Evolutionary conservation across 2,888 invertebrate species (phyloP).

Genomic region (Tenthredo mesomela): DNA sequence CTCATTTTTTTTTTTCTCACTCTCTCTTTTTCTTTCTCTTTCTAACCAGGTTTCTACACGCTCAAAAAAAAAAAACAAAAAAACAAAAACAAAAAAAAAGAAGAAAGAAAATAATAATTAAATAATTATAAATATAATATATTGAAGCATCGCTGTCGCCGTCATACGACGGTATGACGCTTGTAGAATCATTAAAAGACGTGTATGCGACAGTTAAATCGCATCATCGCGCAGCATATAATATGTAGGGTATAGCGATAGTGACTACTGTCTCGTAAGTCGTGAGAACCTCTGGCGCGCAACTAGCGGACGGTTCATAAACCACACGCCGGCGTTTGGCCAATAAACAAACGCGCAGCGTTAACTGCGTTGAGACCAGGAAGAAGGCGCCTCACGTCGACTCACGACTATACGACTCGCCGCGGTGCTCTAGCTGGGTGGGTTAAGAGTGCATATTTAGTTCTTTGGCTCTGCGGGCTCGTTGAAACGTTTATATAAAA

Average conservation of each 20-base stretch:
- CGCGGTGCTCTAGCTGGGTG: slow-evolving; percentile 26
- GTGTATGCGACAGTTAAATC: background rate
- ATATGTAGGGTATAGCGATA: background rate
- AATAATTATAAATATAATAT: background rate
- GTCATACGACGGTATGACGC: slow-evolving; percentile 52
- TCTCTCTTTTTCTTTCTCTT: background rate
- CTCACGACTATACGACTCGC: no score
- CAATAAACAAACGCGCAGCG: slow-evolving; percentile 64
- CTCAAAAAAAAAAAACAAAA: background rate
- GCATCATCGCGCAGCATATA: background rate
- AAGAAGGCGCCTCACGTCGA: slow-evolving; percentile 42
- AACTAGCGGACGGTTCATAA: background rate
- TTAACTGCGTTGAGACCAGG: slow-evolving; percentile 11
- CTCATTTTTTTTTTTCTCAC: background rate
- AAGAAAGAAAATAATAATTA: no score
- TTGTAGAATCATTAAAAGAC: slow-evolving; percentile 15
- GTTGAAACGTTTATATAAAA: background rate
- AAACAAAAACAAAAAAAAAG: background rate
- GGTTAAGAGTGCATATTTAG: background rate
- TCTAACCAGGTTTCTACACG: background rate
- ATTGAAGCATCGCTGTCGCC: background rate
- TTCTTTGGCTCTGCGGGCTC: background rate
- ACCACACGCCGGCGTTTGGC: slow-evolving; percentile 55
- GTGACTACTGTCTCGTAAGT: slow-evolving; percentile 11
- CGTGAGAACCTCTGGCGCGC: slow-evolving; percentile 55